Percentiles rank a stretch among this genome's conserved stretches.
Evolutionary conservation across 2,113 vertebrate species (phyloP).

Genomic region (Kobus ellipsiprymnus): DNA sequence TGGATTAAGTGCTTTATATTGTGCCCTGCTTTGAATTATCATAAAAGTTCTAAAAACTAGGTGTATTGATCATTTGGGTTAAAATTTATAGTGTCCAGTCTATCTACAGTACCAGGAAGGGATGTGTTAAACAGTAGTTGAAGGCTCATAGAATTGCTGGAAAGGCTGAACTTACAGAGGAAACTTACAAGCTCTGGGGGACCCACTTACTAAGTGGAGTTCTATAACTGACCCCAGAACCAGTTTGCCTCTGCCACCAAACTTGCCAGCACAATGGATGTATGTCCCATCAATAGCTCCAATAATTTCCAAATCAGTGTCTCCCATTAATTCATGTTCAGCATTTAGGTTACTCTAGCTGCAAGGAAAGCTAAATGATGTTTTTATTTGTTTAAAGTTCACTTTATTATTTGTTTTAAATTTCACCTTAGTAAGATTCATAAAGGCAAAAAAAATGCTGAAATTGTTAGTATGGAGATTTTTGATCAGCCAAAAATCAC

Average conservation of each 20-base stretch:
- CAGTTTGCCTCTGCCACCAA: not conserved
- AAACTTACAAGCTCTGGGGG: not conserved
- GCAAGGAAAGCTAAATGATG: not conserved
- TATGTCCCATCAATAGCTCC: not conserved
- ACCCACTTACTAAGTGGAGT: not conserved
- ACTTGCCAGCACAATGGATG: not conserved
- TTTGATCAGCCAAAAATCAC: not conserved
- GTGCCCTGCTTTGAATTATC: not conserved
- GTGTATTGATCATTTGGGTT: not conserved
- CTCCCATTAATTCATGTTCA: not conserved
- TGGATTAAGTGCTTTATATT: not conserved
- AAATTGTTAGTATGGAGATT: not conserved
- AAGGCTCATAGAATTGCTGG: not conserved
- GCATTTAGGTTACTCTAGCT: not conserved
- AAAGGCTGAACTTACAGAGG: not conserved
- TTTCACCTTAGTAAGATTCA: not conserved
- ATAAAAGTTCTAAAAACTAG: not conserved
- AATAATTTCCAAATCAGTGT: not conserved
- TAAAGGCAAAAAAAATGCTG: not conserved
- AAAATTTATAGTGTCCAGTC: not conserved
- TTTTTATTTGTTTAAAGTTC: not conserved
- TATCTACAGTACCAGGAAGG: not conserved
- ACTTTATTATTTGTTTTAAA: not conserved
- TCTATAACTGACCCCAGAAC: not conserved
- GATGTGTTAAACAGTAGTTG: not conserved